phyloP scores from a whole-genome alignment of 2,888 invertebrate genomes.

The Hyalella azteca region DNA sequence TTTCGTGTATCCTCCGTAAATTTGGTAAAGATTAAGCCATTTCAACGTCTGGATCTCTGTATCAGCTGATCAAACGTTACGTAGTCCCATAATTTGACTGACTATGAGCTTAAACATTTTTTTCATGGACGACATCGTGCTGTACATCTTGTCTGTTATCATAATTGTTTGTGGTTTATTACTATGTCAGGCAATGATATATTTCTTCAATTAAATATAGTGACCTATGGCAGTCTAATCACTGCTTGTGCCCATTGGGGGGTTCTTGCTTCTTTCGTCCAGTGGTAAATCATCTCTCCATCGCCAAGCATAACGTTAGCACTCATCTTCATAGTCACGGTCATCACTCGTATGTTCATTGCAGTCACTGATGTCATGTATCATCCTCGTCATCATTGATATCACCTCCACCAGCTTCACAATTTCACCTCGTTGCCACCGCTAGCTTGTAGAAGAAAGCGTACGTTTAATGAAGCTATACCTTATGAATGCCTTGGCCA shows the following conservation, averaged over 20 bases:
- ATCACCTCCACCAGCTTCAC: not conserved
- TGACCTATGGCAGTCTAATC: not conserved
- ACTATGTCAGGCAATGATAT: not conserved
- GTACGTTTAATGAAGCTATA: conserved; percentile 27
- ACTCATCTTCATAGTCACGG: not conserved
- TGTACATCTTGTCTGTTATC: not conserved
- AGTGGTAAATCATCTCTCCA: conserved; percentile 7
- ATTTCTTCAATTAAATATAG: not conserved
- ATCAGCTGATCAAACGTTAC: not conserved
- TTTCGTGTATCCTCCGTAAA: too few relatives aligned
- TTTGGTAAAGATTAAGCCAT: too few relatives aligned
- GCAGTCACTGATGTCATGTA: not conserved
- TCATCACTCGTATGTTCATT: not conserved
- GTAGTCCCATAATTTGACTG: not conserved
- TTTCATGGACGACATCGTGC: not conserved
- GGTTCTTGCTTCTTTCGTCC: conserved; percentile 14
- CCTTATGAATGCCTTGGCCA: conserved; percentile 27
- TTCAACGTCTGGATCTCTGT: not conserved
- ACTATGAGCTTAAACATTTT: not conserved
- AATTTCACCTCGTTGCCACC: not conserved
- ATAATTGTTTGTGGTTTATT: not conserved
- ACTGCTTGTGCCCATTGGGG: not conserved
- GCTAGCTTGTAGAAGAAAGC: conserved; percentile 8
- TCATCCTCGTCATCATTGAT: not conserved
- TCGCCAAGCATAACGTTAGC: conserved; percentile 3